Evolutionary conservation across 2,113 vertebrate genomes (phyloP).

Genomic region (Hylia prasina): DNA sequence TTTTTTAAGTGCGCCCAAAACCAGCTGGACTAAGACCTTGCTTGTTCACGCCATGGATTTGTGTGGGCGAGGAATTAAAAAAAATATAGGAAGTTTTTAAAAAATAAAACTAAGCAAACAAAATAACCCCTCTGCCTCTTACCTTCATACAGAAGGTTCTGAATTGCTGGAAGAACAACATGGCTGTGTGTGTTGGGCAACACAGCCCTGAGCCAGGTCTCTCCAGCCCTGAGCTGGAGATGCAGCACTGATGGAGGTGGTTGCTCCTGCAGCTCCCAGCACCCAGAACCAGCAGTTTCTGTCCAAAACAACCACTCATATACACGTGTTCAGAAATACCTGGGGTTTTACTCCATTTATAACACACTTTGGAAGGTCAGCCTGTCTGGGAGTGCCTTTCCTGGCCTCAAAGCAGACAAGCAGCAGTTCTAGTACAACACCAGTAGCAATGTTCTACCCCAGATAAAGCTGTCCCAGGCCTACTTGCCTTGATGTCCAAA

Average conservation of each 20-base stretch:
- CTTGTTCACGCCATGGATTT: background rate
- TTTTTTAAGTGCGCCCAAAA: background rate
- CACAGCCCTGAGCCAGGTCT: rapidly evolving
- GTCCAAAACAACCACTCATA: background rate
- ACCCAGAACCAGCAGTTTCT: background rate
- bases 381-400: background rate
- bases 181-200: rapidly evolving
- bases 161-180: background rate
- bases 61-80: rapidly evolving
- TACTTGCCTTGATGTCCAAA: background rate
- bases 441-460: background rate
- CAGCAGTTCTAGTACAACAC: background rate
- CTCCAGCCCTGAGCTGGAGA: background rate
- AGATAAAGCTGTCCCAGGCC: background rate
- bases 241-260: background rate
- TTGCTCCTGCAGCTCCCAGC: background rate
- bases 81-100: background rate
- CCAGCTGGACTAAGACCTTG: background rate
- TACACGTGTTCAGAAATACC: background rate
- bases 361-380: background rate
- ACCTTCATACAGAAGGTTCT: background rate
- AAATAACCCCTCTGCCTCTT: background rate
- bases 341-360: background rate
- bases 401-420: background rate
- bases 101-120: background rate